Conservation (phyloP, 2,888 invertebrate species). For the Drosophila conformis region DNA sequence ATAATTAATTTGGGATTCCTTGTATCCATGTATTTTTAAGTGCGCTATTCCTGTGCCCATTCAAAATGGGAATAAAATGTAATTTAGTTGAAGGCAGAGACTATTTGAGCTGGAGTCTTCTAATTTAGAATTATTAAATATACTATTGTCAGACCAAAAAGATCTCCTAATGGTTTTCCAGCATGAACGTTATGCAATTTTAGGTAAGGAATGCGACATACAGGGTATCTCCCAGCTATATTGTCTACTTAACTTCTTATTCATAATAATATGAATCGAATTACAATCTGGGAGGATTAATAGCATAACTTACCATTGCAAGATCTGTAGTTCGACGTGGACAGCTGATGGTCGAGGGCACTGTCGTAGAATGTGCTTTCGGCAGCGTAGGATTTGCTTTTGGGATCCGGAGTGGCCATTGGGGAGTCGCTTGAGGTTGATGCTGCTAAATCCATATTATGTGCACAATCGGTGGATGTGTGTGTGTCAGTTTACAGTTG, state of each 20-base stretch:
- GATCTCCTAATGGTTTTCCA: neutral
- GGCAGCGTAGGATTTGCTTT: conserved; percentile 46
- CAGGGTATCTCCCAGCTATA: neutral
- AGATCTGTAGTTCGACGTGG: conserved; percentile 69
- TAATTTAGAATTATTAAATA: neutral
- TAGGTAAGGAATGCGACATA: neutral
- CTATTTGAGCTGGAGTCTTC: neutral
- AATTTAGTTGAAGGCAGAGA: neutral
- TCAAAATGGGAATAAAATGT: neutral
- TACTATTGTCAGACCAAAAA: neutral
- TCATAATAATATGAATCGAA: neutral
- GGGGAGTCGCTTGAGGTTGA: conserved; percentile 57
- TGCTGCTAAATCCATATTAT: conserved; percentile 63
- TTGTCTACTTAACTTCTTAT: neutral
- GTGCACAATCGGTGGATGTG: conserved; percentile 43
- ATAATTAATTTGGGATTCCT: neutral
- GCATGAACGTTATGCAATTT: neutral
- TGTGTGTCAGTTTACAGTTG: conserved; percentile 10
- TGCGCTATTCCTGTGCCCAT: neutral
- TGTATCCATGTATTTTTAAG: neutral
- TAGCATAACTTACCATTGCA: conserved; percentile 72
- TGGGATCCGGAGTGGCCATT: conserved; percentile 49
- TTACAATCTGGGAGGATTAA: neutral
- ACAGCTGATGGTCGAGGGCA: conserved; percentile 80
- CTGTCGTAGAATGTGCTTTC: conserved; percentile 81